phyloP scores from a whole-genome alignment of 2,888 invertebrate species.

The Melanargia galathea region DNA sequence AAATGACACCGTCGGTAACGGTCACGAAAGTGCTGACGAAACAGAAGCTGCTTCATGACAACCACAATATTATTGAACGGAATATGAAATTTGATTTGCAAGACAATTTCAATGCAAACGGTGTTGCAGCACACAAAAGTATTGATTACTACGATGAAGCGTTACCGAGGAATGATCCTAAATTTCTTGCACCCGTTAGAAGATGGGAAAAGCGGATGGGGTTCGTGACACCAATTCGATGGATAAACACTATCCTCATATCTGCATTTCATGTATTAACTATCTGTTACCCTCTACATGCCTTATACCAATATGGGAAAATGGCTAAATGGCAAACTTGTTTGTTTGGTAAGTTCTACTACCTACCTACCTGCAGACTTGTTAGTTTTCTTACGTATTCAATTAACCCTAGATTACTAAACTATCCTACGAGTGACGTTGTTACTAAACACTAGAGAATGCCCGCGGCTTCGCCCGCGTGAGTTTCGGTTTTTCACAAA shows the following conservation, averaged over 20 bases:
- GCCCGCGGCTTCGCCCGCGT: too few species aligned
- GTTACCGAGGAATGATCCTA: conserved; percentile 51
- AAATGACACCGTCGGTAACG: background rate
- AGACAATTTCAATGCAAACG: background rate
- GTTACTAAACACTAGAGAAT: too few species aligned
- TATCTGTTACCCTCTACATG: conserved; percentile 35
- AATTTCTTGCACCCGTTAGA: conserved; percentile 53
- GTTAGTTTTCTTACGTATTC: too few species aligned
- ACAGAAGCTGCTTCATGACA: background rate
- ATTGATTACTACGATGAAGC: conserved; percentile 52
- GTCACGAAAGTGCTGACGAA: conserved; percentile 14
- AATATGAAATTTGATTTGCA: background rate
- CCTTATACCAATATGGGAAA: conserved; percentile 29
- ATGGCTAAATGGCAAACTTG: conserved; percentile 67
- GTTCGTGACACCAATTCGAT: conserved; percentile 84
- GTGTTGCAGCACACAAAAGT: conserved; percentile 12
- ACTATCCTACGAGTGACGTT: too few species aligned
- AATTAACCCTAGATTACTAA: too few species aligned
- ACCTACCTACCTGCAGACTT: background rate
- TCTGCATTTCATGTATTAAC: conserved; percentile 74
- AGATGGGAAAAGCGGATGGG: conserved; percentile 67
- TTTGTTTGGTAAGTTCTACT: conserved; percentile 82
- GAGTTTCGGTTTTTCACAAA: too few species aligned
- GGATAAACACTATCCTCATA: conserved; percentile 83
- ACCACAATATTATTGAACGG: background rate